Percentiles rank a stretch among this genome's conserved stretches.
phyloP scores from a whole-genome alignment of 37 sponge, comb jelly and placozoan genomes.

The Cliona cf. orientalis region DNA sequence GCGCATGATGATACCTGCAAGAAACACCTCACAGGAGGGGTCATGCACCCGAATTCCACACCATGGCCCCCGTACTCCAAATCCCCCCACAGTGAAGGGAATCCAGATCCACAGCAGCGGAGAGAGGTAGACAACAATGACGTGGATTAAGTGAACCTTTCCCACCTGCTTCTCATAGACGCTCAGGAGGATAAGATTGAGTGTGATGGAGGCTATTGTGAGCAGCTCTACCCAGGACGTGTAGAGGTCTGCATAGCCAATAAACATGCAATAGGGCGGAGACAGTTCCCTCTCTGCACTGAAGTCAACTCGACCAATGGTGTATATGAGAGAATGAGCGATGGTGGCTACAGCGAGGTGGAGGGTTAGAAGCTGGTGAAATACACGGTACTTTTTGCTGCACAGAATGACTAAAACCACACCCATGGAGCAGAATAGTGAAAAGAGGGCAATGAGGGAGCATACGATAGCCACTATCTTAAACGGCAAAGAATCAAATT shows the following conservation, averaged over 20 bases:
- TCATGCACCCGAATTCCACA: slow-evolving; percentile 51
- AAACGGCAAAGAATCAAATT: background rate
- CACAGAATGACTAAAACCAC: background rate
- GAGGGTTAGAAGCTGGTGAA: background rate
- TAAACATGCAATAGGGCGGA: slow-evolving; percentile 6
- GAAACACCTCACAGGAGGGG: background rate
- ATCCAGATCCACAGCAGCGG: slow-evolving; percentile 38
- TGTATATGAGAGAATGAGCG: slow-evolving; percentile 9
- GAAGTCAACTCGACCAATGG: background rate
- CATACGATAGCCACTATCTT: background rate
- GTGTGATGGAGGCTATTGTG: background rate
- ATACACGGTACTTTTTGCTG: background rate
- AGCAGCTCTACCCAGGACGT: background rate
- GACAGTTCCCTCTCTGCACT: background rate
- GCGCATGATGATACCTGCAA: slow-evolving; percentile 13
- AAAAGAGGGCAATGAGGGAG: background rate
- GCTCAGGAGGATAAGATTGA: background rate
- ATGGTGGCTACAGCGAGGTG: slow-evolving; percentile 10
- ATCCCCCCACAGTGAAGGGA: slow-evolving; percentile 44
- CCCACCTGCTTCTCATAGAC: background rate
- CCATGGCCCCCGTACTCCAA: slow-evolving; percentile 60
- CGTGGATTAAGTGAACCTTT: background rate
- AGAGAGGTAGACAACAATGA: background rate
- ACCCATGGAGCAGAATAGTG: background rate
- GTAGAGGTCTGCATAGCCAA: slow-evolving; percentile 10